Base-by-base conservation (phyloP, 2,797 vertebrate species). In the Pelodytes ibericus region DNA sequence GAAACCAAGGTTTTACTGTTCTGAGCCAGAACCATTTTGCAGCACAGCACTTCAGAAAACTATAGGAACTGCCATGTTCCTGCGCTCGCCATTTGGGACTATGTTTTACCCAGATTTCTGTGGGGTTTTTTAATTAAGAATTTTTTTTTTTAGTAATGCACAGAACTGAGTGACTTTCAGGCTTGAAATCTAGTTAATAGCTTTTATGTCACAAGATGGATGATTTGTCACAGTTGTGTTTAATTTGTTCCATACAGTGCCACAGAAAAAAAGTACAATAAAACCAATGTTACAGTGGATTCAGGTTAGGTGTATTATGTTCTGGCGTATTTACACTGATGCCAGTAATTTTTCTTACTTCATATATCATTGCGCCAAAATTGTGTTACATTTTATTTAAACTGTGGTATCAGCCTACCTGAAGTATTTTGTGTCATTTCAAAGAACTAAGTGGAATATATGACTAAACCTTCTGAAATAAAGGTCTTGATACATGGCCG, bases 221-320 rank as follows among this genome's bases (percentile, higher is more conserved):
- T 86, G 82, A 72, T 86, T 86, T 87, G 84, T 86, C 80, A 83
- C 80, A 75, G 80, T 84, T 79, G 77, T 83, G 81, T 88, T 91
- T 89, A 81, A 89, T 84, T 84, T 87, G 83, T 82, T 87, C 85
- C 89, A 87, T 88, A 83, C 83, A 81, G 84, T 82, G 87, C 86
- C 90, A 87, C 88, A 84, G 81, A 80, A 82, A 83, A n/a, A 86
- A 84, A 86, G 85, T 86, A 90, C 86, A 87, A 73, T 86, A 84
- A 84, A 85, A 89, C 82, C 76, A 81, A 74, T 80, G 82, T 79
- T 79, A 30, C 79, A 62, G 69, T 44, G 56, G 81, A 82, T 51
- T 71, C 56, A 76, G 29, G 70, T 68, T 44, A n/a, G n/a, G n/a
- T n/a, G n/a, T n/a, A n/a, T n/a, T n/a, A n/a, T 77, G 51, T 64